Evolutionary conservation across 2,888 invertebrate genomes (phyloP).

Genomic region (Catocala nupta): DNA sequence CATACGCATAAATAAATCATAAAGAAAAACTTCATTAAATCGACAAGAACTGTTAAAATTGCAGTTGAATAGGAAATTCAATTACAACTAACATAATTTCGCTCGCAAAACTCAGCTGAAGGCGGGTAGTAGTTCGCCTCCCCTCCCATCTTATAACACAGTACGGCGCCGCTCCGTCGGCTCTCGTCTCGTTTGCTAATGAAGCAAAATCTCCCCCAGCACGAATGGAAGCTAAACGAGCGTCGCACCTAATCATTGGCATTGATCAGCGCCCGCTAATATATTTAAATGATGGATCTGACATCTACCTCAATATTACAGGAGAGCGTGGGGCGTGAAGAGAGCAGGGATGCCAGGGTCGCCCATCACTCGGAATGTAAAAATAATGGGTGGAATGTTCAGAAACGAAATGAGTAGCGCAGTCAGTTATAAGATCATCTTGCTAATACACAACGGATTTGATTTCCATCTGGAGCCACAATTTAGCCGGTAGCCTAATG

Average conservation of each 20-base stretch:
- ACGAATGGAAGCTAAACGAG: conserved; percentile 12
- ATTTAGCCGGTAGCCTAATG: too few species aligned
- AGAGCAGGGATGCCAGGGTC: neutral
- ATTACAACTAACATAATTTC: too few species aligned
- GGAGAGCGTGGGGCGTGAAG: neutral
- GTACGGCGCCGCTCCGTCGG: neutral
- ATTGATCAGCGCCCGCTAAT: conserved; percentile 11
- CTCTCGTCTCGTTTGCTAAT: neutral
- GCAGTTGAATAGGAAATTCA: too few species aligned
- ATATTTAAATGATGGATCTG: conserved; percentile 17
- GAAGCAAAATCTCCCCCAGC: neutral
- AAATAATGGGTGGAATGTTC: neutral
- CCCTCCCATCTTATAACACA: neutral
- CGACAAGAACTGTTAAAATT: too few species aligned
- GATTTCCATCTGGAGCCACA: too few species aligned
- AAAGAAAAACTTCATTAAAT: too few species aligned
- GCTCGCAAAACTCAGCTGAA: too few species aligned
- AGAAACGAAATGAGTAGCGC: too few species aligned
- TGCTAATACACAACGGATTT: too few species aligned
- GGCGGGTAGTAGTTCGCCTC: too few species aligned
- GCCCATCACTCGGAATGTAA: neutral
- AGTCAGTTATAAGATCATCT: too few species aligned
- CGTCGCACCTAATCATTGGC: conserved; percentile 14
- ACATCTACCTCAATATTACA: neutral
- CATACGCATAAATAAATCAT: too few species aligned